Percentiles rank a stretch among this genome's conserved stretches.
These are phyloP conservation scores for Calonectris borealis DNA, from an alignment of 2,113 vertebrate species.

Conservation along the genomic window DNA sequence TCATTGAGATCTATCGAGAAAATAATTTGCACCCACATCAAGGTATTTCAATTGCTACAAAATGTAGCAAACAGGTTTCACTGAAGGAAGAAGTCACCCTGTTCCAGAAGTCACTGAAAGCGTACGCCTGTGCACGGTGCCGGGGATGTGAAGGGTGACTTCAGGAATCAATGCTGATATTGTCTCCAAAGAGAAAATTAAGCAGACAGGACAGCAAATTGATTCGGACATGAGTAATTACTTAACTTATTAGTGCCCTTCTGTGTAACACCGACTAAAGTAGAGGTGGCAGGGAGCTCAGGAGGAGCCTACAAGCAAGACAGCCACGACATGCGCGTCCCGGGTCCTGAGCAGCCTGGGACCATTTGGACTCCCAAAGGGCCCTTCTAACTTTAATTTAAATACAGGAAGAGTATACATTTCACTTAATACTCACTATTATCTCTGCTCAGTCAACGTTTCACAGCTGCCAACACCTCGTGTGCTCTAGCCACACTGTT, in stretches of 20 bases:
- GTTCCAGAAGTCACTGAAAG: neutral
- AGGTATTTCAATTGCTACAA: neutral
- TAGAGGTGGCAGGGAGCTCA: neutral
- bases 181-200: neutral
- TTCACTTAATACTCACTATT: neutral
- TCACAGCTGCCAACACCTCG: neutral
- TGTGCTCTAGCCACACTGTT: accelerated
- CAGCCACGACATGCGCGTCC: neutral
- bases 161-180: conserved; percentile 5
- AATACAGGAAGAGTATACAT: too few relatives aligned
- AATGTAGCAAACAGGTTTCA: neutral
- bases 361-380: neutral
- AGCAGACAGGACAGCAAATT: conserved; percentile 28
- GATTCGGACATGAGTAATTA: conserved; percentile 42
- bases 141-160: neutral
- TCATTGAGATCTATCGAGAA: neutral
- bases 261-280: neutral
- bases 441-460: neutral
- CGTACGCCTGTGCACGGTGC: neutral
- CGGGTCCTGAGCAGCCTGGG: neutral
- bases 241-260: conserved; percentile 33
- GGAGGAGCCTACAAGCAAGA: neutral
- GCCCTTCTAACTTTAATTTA: neutral
- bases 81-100: neutral
- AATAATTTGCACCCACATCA: neutral